These are phyloP conservation scores for Mustelus asterias DNA, from an alignment of 2,113 vertebrate species.

Conservation along the genomic window DNA sequence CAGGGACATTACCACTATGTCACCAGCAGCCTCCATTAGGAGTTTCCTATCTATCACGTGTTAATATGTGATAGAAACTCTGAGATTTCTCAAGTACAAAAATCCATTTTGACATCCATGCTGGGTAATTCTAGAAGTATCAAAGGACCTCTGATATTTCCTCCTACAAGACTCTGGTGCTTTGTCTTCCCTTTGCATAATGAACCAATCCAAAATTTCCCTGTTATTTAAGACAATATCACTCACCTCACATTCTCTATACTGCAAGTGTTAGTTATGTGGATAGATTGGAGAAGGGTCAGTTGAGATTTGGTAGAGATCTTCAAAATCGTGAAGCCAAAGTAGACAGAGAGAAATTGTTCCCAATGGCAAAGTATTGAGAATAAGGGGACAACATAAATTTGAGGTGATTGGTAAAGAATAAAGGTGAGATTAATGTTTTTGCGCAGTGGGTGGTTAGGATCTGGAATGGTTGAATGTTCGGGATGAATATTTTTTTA, in stretches of 20 bases:
- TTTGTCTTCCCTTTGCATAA: background rate
- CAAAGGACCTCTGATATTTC: background rate
- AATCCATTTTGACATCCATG: background rate
- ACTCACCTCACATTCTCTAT: background rate
- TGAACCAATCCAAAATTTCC: background rate
- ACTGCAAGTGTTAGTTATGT: background rate
- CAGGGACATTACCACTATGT: no score
- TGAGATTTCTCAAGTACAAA: background rate
- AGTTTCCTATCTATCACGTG: background rate
- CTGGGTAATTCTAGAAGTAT: background rate
- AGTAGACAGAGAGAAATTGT: background rate
- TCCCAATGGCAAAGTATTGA: background rate
- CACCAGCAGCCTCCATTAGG: no score
- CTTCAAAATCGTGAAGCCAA: no score
- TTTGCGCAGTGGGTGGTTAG: background rate
- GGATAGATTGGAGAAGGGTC: no score
- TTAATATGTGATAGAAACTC: no score
- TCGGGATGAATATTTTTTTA: no score
- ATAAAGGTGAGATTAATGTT: background rate
- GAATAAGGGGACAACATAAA: background rate
- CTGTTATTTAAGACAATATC: background rate
- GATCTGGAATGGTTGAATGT: background rate
- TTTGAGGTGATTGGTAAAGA: background rate
- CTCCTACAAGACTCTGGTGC: background rate
- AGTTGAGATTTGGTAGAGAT: no score